Percentiles rank a stretch among this genome's conserved stretches.
Evolutionary conservation across 1,140 invertebrate species (phyloP).

Genomic region (Goniozus legneri): DNA sequence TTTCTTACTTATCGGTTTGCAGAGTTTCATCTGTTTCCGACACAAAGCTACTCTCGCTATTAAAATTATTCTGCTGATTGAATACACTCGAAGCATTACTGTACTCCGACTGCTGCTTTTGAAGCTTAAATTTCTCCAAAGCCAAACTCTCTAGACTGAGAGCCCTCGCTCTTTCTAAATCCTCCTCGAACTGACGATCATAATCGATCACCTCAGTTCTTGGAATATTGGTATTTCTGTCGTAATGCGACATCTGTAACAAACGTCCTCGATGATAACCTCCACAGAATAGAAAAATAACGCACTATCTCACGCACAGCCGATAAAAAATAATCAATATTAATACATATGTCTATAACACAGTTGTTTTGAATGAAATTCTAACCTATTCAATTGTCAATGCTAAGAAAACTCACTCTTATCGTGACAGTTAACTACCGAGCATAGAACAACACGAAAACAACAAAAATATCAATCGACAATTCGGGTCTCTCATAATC

Average conservation of each 20-base stretch:
- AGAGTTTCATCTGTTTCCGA: slow-evolving; percentile 31
- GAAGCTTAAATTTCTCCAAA: slow-evolving; percentile 73
- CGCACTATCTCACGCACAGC: too few relatives aligned
- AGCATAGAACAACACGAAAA: too few relatives aligned
- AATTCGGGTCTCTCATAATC: too few relatives aligned
- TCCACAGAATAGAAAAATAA: too few relatives aligned
- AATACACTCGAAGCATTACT: slow-evolving; percentile 23
- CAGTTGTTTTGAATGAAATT: too few relatives aligned
- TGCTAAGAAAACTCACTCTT: too few relatives aligned
- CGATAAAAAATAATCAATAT: too few relatives aligned
- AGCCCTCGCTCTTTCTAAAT: slow-evolving; percentile 80
- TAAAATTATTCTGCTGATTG: slow-evolving; percentile 24
- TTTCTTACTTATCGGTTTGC: slow-evolving; percentile 35
- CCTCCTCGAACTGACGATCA: slow-evolving; percentile 79
- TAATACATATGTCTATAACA: too few relatives aligned
- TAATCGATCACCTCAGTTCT: slow-evolving; percentile 58
- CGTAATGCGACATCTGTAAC: slow-evolving; percentile 52
- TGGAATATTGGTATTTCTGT: slow-evolving; percentile 36
- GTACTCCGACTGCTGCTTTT: slow-evolving; percentile 54
- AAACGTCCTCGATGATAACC: too few relatives aligned
- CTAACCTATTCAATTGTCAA: too few relatives aligned
- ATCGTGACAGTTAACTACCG: too few relatives aligned
- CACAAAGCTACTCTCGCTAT: slow-evolving; percentile 21
- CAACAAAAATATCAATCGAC: too few relatives aligned
- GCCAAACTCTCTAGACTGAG: slow-evolving; percentile 81